Base-by-base conservation (phyloP, 2,113 vertebrate genomes). In the Verasper variegatus region DNA sequence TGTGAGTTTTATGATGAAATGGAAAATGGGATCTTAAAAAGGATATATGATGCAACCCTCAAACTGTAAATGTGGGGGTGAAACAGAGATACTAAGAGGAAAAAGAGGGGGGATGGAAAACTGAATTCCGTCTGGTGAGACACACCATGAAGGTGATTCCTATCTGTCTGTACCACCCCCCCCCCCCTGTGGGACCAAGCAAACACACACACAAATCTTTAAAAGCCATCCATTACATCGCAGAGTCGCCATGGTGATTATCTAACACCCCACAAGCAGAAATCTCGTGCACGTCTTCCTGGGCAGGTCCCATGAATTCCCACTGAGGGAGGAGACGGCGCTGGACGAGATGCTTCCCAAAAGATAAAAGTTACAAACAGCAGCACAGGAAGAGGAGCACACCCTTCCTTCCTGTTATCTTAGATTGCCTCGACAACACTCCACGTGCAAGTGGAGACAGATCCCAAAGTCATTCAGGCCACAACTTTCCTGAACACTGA, bases 371-470 rank as follows among this genome's bases (percentile, higher is more conserved):
- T 80, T 70, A 81, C 84, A 93, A 93, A 91, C 89, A 93, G 76
- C 63, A 35, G 71, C 56, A 37, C 65, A 73, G 88, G 85, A 91
- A 86, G 68, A 77, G 64, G 80, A 78, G 57, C 71, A 45, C 90
- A 76, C 93, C 93, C 91, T 91, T 92, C 89, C 92, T 92, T 92
- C 92, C 91, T 90, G 87, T 90, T 91, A 91, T 93, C 91, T 88
- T 62, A 66, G 68, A 73, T 51, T 9, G 49, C 56, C 54, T 52
- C 45, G 0, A 81, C 76, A 84, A 67, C 54, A 27, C 17, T n/a
- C 40, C 40, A 42, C 7, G 23, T 56, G 47, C 12, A 42, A 12
- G 23, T 56, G 13, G 5, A 59, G n/a, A 26, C 55, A 76, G 75
- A 69, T 68, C 71, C 71, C 66, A 37, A 37, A 49, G 31, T 23